Conservation (phyloP, 2,113 vertebrate species). For the Nothoprocta pentlandii region DNA sequence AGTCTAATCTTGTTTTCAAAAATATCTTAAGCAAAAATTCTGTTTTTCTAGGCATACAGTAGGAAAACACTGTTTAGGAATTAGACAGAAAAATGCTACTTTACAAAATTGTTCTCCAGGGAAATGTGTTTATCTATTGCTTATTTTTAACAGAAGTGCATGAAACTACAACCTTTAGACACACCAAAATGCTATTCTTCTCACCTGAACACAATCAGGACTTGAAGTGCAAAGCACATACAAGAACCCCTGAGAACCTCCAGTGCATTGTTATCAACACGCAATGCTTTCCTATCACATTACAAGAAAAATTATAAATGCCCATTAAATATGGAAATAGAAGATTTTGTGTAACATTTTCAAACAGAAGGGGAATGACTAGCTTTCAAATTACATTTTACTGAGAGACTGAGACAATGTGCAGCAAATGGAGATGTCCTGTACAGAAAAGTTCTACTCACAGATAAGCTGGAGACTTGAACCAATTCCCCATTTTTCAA, state of each 20-base stretch:
- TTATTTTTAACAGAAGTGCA: slow-evolving; percentile 30
- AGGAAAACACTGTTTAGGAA: slow-evolving; percentile 2
- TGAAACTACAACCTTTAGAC: not conserved
- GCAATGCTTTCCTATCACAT: slow-evolving; percentile 36
- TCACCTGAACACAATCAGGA: not conserved
- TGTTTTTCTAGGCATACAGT: not conserved
- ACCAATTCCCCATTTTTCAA: not conserved
- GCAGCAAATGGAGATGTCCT: not conserved
- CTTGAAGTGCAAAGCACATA: slow-evolving; percentile 38
- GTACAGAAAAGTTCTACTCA: not conserved
- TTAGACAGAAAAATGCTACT: not conserved
- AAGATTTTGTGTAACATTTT: not conserved
- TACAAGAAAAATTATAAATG: slow-evolving; percentile 43
- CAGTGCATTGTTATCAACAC: slow-evolving; percentile 48
- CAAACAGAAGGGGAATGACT: slow-evolving; percentile 36
- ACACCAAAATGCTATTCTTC: slow-evolving; percentile 40
- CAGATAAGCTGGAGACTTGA: slow-evolving; percentile 15
- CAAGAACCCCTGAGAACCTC: slow-evolving; percentile 2
- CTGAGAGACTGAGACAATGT: slow-evolving; percentile 10
- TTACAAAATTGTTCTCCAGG: not conserved
- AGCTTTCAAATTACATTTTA: slow-evolving; percentile 2
- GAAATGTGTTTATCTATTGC: slow-evolving; percentile 5
- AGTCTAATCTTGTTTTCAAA: not conserved
- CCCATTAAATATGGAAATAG: slow-evolving; percentile 58
- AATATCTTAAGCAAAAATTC: not conserved